Evolutionary conservation across 2,113 vertebrate species (phyloP).

Genomic region (Dascyllus trimaculatus): DNA sequence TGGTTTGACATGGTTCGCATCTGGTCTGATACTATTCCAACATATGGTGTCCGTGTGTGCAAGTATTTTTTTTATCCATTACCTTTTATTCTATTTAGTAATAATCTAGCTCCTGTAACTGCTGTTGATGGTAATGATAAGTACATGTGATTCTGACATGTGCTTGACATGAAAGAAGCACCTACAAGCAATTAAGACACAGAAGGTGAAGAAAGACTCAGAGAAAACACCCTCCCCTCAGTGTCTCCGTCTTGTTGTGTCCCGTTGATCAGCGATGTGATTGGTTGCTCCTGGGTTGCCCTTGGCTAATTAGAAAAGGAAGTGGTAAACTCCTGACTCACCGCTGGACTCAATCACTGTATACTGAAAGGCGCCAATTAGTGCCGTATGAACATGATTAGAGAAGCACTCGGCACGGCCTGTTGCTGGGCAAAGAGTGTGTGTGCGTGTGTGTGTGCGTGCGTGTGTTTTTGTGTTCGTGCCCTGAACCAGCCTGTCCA

Average conservation of each 20-base stretch:
- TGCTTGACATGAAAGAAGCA: not conserved
- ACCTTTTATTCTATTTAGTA: not conserved
- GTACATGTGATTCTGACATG: not conserved
- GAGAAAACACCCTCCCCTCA: constrained; percentile 2
- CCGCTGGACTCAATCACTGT: constrained; percentile 69
- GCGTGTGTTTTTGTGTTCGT: constrained; percentile 22
- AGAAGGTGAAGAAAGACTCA: not conserved
- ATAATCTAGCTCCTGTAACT: not conserved
- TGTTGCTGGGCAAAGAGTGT: constrained; percentile 69
- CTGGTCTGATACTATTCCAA: not conserved
- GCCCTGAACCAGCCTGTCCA: constrained; percentile 60
- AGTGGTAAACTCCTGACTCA: constrained; percentile 65
- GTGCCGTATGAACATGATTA: constrained; percentile 73
- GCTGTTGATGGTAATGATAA: not conserved
- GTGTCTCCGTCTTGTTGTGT: constrained; percentile 24
- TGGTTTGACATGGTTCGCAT: not conserved
- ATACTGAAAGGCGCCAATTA: constrained; percentile 77
- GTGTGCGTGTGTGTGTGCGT: constrained; percentile 10
- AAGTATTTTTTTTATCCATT: not conserved
- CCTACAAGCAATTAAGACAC: constrained; percentile 4
- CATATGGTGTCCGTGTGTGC: not conserved
- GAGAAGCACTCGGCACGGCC: constrained; percentile 49
- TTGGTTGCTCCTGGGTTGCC: constrained; percentile 57
- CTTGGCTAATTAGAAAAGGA: constrained; percentile 75
- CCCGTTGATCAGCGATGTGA: constrained; percentile 52